Conservation (phyloP, 2,113 vertebrate genomes). For the Solea senegalensis region DNA sequence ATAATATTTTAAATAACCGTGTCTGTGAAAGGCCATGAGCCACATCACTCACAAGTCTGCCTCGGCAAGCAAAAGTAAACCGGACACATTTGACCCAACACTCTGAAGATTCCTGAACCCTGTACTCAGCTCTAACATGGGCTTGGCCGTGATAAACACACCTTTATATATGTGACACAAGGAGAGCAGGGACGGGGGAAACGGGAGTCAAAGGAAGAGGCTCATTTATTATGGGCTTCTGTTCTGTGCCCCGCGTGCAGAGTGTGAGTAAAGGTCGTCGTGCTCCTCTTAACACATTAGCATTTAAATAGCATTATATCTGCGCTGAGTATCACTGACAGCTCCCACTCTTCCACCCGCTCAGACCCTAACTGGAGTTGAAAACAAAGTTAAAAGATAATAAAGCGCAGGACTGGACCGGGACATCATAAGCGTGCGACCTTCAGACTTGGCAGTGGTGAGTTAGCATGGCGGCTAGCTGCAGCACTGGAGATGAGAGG, state of each 20-base stretch:
- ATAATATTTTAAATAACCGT: no score
- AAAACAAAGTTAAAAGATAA: constrained; percentile 78
- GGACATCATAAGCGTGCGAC: constrained; percentile 52
- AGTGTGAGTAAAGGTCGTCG: constrained; percentile 73
- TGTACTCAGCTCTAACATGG: background rate
- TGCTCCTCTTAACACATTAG: constrained; percentile 78
- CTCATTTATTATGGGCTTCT: constrained; percentile 65
- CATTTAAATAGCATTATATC: constrained; percentile 82
- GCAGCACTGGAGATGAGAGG: constrained; percentile 12
- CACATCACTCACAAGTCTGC: no score
- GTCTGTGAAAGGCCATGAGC: no score
- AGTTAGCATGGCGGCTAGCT: constrained; percentile 9
- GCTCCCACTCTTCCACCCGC: constrained; percentile 57
- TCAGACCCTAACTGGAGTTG: constrained; percentile 60
- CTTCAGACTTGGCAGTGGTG: constrained; percentile 64
- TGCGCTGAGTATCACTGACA: constrained; percentile 69
- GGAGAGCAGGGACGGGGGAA: constrained; percentile 22
- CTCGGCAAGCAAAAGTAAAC: background rate
- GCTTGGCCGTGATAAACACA: constrained; percentile 38
- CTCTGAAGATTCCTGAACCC: constrained; percentile 4
- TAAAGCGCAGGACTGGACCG: constrained; percentile 55
- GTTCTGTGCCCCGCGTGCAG: constrained; percentile 36
- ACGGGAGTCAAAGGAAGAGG: constrained; percentile 51
- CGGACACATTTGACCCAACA: constrained; percentile 9
- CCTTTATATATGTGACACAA: constrained; percentile 29